Base-by-base conservation (phyloP, 2,797 vertebrate genomes). In the Psittacula echo region DNA sequence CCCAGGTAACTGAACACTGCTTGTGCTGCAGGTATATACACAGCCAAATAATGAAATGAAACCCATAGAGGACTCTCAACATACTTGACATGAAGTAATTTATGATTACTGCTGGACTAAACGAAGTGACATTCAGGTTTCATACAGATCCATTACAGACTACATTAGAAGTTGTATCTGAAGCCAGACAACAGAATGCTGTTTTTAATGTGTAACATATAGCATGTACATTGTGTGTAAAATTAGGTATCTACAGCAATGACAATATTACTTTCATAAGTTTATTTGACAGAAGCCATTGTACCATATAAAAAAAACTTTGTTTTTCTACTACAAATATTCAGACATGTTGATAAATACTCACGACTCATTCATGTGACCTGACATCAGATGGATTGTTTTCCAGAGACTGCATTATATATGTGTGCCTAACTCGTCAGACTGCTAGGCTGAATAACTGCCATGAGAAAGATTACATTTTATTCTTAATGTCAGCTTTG, bases 21-120 rank as follows among this genome's bases (percentile, higher is more conserved):
- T 96, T 68, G 90, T 89, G 76, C 75, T 95, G 67, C 68, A 97
- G 89, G 80, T 94, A 84, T 86, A 89, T 85, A 87, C 70, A 70
- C 61, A 94, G 76, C 68, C 65, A 95, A 95, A 95, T 96, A 96
- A 97, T 92, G 90, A 97, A 95, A 97, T 78, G 67, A 97, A 97
- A 95, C 58, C 76, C 78, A 88, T 32, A 93, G 90, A 88, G 93
- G 94, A 97, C 65, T 82, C 60, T 93, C 78, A 96, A 94, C 74
- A 62, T 87, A 94, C 83, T 94, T 96, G 96, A 96, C 94, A 93
- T 67, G 83, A 86, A 53, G 44, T 88, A 95, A 83, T 70, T 94
- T 94, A 81, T 95, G 94, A 95, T 80, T 95, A 92, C 81, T 91
- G 27, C 58, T 95, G 78, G 74, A 91, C 75, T 94, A 94, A 93